These are phyloP conservation scores for Aphaenogaster floridana DNA, from an alignment of 1,140 invertebrate species.

Conservation along the genomic window DNA sequence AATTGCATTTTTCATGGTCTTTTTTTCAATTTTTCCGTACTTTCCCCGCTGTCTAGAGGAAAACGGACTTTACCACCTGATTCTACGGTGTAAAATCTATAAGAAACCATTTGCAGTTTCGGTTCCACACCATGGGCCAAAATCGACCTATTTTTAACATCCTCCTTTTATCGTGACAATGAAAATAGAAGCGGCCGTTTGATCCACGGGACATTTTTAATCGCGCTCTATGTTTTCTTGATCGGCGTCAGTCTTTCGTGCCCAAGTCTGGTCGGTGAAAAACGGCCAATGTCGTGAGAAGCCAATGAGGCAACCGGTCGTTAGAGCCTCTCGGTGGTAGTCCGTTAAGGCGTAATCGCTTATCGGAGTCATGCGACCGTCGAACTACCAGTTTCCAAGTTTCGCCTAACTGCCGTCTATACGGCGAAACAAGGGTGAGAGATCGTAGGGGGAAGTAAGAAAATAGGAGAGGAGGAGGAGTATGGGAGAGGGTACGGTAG, in stretches of 20 bases:
- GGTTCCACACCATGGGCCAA: too few species aligned
- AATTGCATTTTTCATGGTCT: too few species aligned
- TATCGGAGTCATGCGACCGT: slow-evolving; percentile 83
- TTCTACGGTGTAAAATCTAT: too few species aligned
- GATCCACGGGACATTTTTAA: slow-evolving; percentile 22
- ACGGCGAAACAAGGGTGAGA: slow-evolving; percentile 54
- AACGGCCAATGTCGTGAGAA: slow-evolving; percentile 79
- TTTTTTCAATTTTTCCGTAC: too few species aligned
- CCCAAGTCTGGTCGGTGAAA: slow-evolving; percentile 36
- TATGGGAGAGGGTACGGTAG: slow-evolving; percentile 1
- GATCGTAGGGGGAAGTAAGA: slow-evolving; percentile 28
- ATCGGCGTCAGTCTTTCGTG: slow-evolving; percentile 23
- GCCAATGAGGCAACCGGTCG: slow-evolving; percentile 82
- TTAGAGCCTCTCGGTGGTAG: slow-evolving; percentile 78
- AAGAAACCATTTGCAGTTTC: too few species aligned
- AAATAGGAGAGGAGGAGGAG: not conserved
- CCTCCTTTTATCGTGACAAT: not conserved
- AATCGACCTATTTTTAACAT: too few species aligned
- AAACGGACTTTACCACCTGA: too few species aligned
- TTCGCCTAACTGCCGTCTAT: slow-evolving; percentile 80
- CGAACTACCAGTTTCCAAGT: slow-evolving; percentile 83
- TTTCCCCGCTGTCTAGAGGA: too few species aligned
- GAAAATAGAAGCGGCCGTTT: not conserved
- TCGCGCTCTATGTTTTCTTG: slow-evolving; percentile 6
- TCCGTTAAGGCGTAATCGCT: slow-evolving; percentile 82